A percentile compares a stretch with the other conserved stretches of the same genome.
These are phyloP conservation scores for Deroptyus accipitrinus DNA, from an alignment of 2,113 vertebrate genomes.

Conservation along the genomic window DNA sequence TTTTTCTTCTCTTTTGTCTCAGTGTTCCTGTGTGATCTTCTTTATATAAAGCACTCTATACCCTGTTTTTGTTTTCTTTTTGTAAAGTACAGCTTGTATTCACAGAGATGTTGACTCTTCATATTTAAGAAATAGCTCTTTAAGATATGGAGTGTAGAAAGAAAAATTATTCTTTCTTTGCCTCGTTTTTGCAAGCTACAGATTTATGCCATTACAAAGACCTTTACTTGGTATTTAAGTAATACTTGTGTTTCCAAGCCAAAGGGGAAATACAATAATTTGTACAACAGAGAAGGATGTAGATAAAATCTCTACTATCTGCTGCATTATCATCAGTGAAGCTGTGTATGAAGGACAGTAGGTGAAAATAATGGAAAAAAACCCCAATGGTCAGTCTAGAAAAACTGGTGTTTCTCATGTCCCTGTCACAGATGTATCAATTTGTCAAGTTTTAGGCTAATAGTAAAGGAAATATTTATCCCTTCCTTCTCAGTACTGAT, in stretches of 20 bases:
- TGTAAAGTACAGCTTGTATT: background rate
- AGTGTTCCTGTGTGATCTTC: background rate
- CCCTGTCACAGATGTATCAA: background rate
- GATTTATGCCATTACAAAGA: background rate
- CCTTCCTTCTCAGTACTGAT: background rate
- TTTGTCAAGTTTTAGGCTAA: background rate
- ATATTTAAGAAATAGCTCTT: background rate
- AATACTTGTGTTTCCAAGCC: background rate
- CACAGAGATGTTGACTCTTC: background rate
- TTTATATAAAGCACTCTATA: background rate
- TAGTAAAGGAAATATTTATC: background rate
- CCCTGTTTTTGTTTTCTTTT: background rate
- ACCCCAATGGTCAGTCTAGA: accelerated
- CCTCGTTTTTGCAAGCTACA: background rate
- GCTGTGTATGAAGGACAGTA: background rate
- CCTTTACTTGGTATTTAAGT: background rate
- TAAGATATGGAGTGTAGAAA: background rate
- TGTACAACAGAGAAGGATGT: background rate
- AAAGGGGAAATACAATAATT: background rate
- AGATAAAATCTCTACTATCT: background rate
- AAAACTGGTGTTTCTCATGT: background rate
- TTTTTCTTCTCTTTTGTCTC: background rate
- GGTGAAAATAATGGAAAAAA: background rate
- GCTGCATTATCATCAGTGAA: background rate
- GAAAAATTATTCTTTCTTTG: background rate